A percentile compares a stretch with the other conserved stretches of the same genome.
Conservation (phyloP, 2,888 invertebrate genomes). For the Andrena trimmerana region DNA sequence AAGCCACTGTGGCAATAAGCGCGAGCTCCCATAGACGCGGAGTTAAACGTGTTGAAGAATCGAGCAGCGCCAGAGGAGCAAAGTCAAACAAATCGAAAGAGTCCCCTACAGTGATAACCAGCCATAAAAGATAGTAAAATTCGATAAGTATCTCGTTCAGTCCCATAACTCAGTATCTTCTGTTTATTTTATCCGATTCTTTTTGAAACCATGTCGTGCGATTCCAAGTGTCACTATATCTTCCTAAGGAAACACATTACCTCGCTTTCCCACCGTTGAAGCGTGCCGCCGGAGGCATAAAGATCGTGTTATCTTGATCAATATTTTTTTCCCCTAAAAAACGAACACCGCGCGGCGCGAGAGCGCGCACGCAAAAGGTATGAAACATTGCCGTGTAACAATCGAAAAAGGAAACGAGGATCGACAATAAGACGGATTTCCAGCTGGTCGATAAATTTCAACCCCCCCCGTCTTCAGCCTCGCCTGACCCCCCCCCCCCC, state of each 20-base stretch:
- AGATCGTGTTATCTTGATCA: neutral
- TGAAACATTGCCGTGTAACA: constrained; percentile 32
- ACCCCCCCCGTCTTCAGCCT: too few species aligned
- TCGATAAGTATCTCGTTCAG: neutral
- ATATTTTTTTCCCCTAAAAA: neutral
- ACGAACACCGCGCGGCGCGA: constrained; percentile 1
- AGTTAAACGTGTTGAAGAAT: neutral
- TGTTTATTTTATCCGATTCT: neutral
- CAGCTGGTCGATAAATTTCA: constrained; percentile 50
- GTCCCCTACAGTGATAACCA: too few species aligned
- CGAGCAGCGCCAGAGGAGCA: neutral
- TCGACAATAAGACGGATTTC: constrained; percentile 50
- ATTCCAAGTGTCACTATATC: neutral
- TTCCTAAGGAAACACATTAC: neutral
- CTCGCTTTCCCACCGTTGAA: neutral
- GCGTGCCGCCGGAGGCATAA: neutral
- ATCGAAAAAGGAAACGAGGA: constrained; percentile 27
- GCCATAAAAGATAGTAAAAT: too few species aligned
- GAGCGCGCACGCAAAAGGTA: constrained; percentile 20
- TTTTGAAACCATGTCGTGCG: neutral
- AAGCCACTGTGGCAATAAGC: neutral
- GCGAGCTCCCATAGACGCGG: neutral
- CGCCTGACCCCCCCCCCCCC: neutral
- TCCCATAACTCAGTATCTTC: neutral
- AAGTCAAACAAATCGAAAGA: neutral